Conservation (phyloP, 1,140 invertebrate genomes). For the Drosophila tristis region DNA sequence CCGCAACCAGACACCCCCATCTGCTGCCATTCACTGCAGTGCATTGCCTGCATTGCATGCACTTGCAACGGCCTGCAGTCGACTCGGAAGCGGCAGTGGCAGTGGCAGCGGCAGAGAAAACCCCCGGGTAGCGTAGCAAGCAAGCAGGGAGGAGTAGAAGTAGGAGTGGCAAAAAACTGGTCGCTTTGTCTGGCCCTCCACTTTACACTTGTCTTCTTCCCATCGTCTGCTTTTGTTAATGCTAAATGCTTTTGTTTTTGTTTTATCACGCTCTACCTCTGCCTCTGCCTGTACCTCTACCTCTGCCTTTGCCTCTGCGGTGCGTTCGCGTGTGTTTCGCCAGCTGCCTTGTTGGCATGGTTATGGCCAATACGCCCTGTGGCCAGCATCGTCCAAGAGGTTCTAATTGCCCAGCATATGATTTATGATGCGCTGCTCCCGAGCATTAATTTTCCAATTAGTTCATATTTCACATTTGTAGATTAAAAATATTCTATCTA, state of each 20-base stretch:
- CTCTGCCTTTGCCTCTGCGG: constrained; percentile 17
- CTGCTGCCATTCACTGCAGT: constrained; percentile 40
- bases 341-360: constrained; percentile 35
- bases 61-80: constrained; percentile 58
- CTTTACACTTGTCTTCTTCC: constrained; percentile 75
- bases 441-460: constrained; percentile 35
- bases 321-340: constrained; percentile 28
- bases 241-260: constrained; percentile 76
- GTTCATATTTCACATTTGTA: constrained; percentile 31
- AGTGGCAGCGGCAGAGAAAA: constrained; percentile 16
- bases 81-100: constrained; percentile 14
- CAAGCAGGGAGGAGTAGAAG: not conserved
- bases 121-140: constrained; percentile 11
- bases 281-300: constrained; percentile 21
- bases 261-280: constrained; percentile 44
- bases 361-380: constrained; percentile 23
- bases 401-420: constrained; percentile 25
- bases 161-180: constrained; percentile 42
- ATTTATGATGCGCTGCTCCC: constrained; percentile 26
- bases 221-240: constrained; percentile 65
- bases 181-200: constrained; percentile 75
- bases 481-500: not conserved
- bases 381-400: constrained; percentile 12
- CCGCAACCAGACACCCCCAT: constrained; percentile 51
- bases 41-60: constrained; percentile 18